Evolutionary conservation across 2,797 vertebrate genomes (phyloP).

Genomic region (Naso thynnoides): DNA sequence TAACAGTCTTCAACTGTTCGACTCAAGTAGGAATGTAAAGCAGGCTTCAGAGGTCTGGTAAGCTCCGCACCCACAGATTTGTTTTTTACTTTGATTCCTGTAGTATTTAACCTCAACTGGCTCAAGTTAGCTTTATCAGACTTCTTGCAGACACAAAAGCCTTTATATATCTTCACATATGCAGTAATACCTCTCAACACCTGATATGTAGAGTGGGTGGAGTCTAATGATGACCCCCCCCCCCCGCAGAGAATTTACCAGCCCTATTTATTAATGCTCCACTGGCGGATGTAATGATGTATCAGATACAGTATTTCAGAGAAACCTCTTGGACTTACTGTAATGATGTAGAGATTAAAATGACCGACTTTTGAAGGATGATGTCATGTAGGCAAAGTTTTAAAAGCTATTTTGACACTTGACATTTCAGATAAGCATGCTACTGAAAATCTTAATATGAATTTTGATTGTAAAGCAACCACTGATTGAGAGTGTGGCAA

Average conservation of each 20-base stretch:
- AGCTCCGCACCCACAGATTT: background rate
- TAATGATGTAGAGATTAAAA: no score
- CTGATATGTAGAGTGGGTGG: background rate
- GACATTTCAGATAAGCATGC: background rate
- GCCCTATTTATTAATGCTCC: background rate
- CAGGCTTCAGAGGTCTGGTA: background rate
- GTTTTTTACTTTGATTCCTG: background rate
- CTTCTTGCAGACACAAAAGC: background rate
- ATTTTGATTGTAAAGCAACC: background rate
- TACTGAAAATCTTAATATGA: background rate
- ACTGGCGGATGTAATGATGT: background rate
- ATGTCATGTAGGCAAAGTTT: background rate
- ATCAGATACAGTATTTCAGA: background rate
- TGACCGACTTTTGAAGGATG: background rate
- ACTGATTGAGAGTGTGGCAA: no score
- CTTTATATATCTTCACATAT: background rate
- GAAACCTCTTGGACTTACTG: background rate
- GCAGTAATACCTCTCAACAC: background rate
- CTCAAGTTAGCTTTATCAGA: background rate
- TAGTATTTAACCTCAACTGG: background rate
- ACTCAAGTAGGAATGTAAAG: background rate
- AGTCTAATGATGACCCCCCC: slow-evolving; percentile 1
- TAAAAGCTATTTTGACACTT: background rate
- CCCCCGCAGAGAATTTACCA: no score
- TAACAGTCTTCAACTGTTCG: background rate